Conservation (phyloP, 30 jellyfish, hydroid and myxozoan species). For the Catostylus mosaicus region DNA sequence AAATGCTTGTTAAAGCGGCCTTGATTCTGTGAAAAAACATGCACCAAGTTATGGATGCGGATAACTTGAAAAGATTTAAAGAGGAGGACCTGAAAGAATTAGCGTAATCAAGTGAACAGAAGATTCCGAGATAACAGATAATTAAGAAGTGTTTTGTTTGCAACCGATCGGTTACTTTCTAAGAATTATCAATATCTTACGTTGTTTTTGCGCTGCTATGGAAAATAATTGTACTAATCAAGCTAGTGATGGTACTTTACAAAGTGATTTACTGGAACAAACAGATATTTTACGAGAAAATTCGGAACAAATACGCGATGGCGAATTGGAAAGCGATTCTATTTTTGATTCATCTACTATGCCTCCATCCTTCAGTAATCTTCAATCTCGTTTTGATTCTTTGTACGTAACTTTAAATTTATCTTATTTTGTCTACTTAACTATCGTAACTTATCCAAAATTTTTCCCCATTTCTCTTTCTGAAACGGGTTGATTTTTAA, state of each 20-base stretch:
- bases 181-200: too few relatives aligned
- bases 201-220: background rate
- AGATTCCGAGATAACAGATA: too few relatives aligned
- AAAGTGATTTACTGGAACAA: background rate
- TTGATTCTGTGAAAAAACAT: too few relatives aligned
- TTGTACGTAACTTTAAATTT: background rate
- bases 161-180: too few relatives aligned
- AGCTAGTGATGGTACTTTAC: background rate
- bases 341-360: background rate
- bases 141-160: too few relatives aligned
- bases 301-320: background rate
- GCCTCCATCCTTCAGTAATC: conserved; percentile 2
- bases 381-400: background rate
- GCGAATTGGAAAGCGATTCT: background rate
- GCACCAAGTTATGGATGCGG: too few relatives aligned
- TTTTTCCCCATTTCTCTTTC: background rate
- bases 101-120: too few relatives aligned
- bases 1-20: too few relatives aligned
- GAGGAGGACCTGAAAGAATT: too few relatives aligned
- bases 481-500: background rate
- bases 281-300: background rate
- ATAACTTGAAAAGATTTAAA: too few relatives aligned
- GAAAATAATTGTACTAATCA: background rate
- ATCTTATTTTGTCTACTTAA: background rate
- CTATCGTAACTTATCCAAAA: background rate